Base-by-base conservation (phyloP, 92 coral and sea anemone genomes). In the Epizoanthus stellaris region DNA sequence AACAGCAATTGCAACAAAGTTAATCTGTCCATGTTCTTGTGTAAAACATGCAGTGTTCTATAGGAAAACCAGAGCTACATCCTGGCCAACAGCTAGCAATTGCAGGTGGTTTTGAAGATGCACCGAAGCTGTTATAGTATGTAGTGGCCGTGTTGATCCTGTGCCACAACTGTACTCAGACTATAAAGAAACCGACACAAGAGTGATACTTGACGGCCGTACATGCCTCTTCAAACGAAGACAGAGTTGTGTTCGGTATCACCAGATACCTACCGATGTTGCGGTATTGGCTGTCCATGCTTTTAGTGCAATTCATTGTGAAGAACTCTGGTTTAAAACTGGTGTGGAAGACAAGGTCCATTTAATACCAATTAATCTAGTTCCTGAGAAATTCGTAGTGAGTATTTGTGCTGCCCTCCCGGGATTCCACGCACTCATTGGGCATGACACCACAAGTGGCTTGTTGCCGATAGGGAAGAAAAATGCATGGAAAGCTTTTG, bases 101-200 rank as follows among this genome's bases (percentile, higher is more conserved):
- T 54, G 91, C 82, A 69, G 93, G 93, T 47, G 91, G 93, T 66
- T 91, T 91, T 75, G 82, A 84, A 83, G 93, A 91, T 87, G 88
- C 91, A 54, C 71, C 65, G 84, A 87, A 19, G 82, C 91, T n/a
- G 85, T 87, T 63, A 49, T 88, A 69, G 75, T 88, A 80, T 38
- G 57, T 45, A 30, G 34, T 30, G 34, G 34, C 34, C 34, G 1
- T 30, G 34, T 30, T 30, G 34, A 30, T 30, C 36, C 76, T 47
- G 40, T 45, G 85, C 21, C 60, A 30, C 36, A 30, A 30, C 36
- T 30, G 36, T 30, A 30, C 36, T 30, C 36, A 30, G 36, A 30
- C 36, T 85, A 64, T 84, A 90, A 30, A 86, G 86, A 75, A 30
- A 86, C 70, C 90, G 86, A 5, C 88, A 90, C 49, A 30, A 30